Base-by-base conservation (phyloP, 2,888 invertebrate species). In the Ceramica pisi region DNA sequence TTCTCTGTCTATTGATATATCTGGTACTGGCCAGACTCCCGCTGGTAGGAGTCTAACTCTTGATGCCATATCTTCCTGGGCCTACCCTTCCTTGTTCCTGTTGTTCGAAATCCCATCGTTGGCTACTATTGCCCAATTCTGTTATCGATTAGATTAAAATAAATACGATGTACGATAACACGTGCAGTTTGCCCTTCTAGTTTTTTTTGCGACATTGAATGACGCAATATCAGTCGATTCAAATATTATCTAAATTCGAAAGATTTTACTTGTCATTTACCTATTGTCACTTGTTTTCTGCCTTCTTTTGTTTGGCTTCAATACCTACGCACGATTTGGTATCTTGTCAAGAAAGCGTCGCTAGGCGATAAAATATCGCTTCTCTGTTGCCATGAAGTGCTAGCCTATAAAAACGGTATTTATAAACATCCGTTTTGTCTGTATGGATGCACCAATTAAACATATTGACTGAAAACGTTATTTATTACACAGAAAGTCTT, bases 361-460 rank as follows among this genome's bases (percentile, higher is more conserved):
- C 31, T 55, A 46, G 6, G 60, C 59, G 56, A 57, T 48, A 31
- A 10, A 19, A 14, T 53, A 16, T 60, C 21, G 38, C 56, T 16
- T 10, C 10, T 12, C 10, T 14, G 21, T 57, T 26, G 19, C 12
- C 5, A 21, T 73, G 80, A 23, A 48, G 2, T 26, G 12, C 10
- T 6, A 12, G 0, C 64, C 19, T 67, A 21, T 12, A 7, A 7
- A 46, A 51, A 51, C 46, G 16, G 59, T 57, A 9, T 38, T 53
- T 26, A 12, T 44, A 21, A 55, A 63, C 62, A 70, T 48, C 63
- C 35, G 41, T 64, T 60, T 70, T 63, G 53, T 8, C 23, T 31
- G 31, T 21, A 50, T 26, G 35, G 19, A 61, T 21, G 41, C 26
- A 56, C 5, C 51, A 74, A 78, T 78, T 74, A 69, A 80, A 68